These are phyloP conservation scores for Hyalella azteca DNA, from an alignment of 2,888 invertebrate species.

Conservation along the genomic window DNA sequence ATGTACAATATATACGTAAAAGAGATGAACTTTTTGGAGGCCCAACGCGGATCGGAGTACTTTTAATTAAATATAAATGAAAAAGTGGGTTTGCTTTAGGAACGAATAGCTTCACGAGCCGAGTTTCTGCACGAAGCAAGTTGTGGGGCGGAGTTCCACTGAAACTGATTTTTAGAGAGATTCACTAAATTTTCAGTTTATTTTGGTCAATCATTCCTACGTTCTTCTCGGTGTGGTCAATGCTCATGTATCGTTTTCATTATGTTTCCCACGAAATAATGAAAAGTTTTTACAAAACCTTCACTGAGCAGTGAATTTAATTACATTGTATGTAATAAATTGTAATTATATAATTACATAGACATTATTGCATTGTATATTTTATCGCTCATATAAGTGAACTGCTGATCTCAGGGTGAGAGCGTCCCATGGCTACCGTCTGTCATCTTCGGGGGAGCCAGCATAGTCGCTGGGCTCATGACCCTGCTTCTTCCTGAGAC, in stretches of 20 bases:
- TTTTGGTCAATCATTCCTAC: too few relatives aligned
- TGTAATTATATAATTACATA: not conserved
- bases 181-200: too few relatives aligned
- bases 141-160: too few relatives aligned
- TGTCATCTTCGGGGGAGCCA: conserved; percentile 74
- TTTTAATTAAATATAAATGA: too few relatives aligned
- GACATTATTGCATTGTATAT: not conserved
- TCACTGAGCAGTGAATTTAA: not conserved
- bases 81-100: too few relatives aligned
- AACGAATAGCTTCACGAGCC: too few relatives aligned
- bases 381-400: not conserved
- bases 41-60: too few relatives aligned
- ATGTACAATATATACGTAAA: too few relatives aligned
- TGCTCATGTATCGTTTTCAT: not conserved
- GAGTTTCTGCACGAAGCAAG: too few relatives aligned
- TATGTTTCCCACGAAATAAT: not conserved
- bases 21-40: too few relatives aligned
- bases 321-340: not conserved
- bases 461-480: conserved; percentile 73
- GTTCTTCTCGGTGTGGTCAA: not conserved
- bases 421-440: conserved; percentile 43
- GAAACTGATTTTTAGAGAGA: too few relatives aligned
- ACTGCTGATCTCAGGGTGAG: not conserved
- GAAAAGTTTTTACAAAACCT: not conserved
- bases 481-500: conserved; percentile 80